Conservation (phyloP, 2,113 vertebrate genomes). For the Micromys minutus region DNA sequence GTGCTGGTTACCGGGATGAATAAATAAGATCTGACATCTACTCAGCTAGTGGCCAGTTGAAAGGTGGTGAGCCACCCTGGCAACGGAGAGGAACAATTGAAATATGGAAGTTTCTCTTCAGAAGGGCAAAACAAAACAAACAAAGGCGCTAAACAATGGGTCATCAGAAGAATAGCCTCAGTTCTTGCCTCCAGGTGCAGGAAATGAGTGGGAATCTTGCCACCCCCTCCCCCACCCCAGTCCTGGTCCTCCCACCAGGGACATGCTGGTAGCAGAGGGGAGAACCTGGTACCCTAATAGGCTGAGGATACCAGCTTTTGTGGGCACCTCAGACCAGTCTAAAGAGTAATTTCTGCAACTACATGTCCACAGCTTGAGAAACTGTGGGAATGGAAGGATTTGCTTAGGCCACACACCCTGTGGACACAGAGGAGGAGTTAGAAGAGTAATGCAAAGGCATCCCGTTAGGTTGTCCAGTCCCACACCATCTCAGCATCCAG, state of each 20-base stretch:
- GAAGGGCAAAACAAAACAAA: conserved; percentile 43
- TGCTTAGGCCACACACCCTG: neutral
- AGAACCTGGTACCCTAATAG: fast-evolving
- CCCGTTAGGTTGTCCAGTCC: too few relatives aligned
- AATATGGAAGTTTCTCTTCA: conserved; percentile 11
- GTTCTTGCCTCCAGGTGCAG: conserved; percentile 66
- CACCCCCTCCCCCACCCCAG: neutral
- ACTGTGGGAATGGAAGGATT: neutral
- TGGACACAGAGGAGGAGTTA: neutral
- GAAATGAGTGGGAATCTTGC: conserved; percentile 46
- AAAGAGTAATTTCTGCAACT: neutral
- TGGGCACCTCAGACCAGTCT: neutral
- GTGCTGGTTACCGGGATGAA: neutral
- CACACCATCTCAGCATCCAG: neutral
- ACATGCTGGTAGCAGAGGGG: neutral
- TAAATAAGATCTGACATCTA: neutral
- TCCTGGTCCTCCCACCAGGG: neutral
- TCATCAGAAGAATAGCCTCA: conserved; percentile 34
- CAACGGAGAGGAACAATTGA: neutral
- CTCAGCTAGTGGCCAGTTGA: neutral
- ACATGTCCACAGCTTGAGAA: neutral
- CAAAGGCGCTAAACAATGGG: conserved; percentile 60
- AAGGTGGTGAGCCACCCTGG: neutral
- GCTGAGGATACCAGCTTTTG: too few relatives aligned
- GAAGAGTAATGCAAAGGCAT: neutral